Evolutionary conservation across 2,797 vertebrate genomes (phyloP), one percentile per base, ranked within the genome.

Genomic region (Lagorchestes hirsutus): DNA sequence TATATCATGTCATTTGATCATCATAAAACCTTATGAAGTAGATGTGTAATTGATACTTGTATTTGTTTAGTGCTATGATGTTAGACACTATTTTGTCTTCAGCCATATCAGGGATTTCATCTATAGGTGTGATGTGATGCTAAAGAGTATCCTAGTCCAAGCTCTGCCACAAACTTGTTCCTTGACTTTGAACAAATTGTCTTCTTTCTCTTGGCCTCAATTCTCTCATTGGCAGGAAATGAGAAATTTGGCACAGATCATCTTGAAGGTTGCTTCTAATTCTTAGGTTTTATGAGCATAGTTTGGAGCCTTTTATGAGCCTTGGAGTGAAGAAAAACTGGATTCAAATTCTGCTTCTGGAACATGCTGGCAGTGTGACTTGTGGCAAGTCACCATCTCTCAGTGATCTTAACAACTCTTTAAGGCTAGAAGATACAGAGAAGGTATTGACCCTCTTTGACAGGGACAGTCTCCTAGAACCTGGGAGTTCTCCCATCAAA

Each of bases 271-370:
- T 92, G 82, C 27, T 46, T 93, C n/a, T 3, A 93, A 0, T 24
- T 91, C 8, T 96, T 82, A 96, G 91, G 34, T 95, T 55, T 40
- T 92, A 55, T 59, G 52, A 58, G 56, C 91, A 1, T 93, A 0
- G 18, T 82, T 82, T 6, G 6, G 52, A 52, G 52, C 52, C 52
- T 52, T 52, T 52, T 52, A 52, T 9, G 52, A 82, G 6, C 18
- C n/a, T 82, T 82, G 67, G n/a, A 82, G n/a, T 18, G 8, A 82
- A n/a, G 18, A 46, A 46, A 82, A 46, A 22, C 18, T 82, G 67
- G 67, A 18, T 46, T 82, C 67, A 82, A 46, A 22, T 82, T 46
- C 16, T 40, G 18, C 22, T 82, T 46, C n/a, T 10, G n/a, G 46
- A 40, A 82, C 40, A 82, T 24, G 24, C 18, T 24, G 18, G 1